phyloP scores from a whole-genome alignment of 2,888 invertebrate species.

The Papilio protenor region DNA sequence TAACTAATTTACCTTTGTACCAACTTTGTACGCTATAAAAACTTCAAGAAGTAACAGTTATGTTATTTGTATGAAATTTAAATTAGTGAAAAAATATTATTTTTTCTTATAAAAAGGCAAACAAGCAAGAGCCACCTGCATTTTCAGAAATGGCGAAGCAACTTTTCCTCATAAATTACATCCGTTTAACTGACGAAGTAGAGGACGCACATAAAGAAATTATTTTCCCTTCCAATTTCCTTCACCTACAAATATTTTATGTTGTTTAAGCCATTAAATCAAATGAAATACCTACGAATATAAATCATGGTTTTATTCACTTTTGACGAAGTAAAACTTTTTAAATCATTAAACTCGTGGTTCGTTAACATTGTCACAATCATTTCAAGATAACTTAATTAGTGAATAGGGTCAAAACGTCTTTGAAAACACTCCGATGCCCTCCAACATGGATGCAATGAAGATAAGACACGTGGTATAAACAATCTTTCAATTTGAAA shows the following conservation, averaged over 20 bases:
- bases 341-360: neutral
- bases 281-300: too few relatives aligned
- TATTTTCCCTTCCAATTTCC: too few relatives aligned
- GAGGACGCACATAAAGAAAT: too few relatives aligned
- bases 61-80: neutral
- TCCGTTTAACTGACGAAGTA: too few relatives aligned
- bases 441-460: neutral
- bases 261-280: too few relatives aligned
- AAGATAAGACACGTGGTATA: neutral
- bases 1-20: conserved; percentile 12
- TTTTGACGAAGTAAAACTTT: too few relatives aligned
- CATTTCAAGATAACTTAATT: neutral
- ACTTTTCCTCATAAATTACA: too few relatives aligned
- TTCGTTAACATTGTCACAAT: neutral
- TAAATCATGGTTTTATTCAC: too few relatives aligned
- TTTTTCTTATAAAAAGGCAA: neutral
- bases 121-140: too few relatives aligned
- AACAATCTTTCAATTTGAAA: neutral
- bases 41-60: neutral
- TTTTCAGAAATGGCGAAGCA: too few relatives aligned
- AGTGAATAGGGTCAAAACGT: conserved; percentile 4
- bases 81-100: neutral
- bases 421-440: neutral
- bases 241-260: too few relatives aligned
- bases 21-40: conserved; percentile 7